Evolutionary conservation across 1,140 invertebrate species (phyloP).

Genomic region (Rhizoglyphus robini): DNA sequence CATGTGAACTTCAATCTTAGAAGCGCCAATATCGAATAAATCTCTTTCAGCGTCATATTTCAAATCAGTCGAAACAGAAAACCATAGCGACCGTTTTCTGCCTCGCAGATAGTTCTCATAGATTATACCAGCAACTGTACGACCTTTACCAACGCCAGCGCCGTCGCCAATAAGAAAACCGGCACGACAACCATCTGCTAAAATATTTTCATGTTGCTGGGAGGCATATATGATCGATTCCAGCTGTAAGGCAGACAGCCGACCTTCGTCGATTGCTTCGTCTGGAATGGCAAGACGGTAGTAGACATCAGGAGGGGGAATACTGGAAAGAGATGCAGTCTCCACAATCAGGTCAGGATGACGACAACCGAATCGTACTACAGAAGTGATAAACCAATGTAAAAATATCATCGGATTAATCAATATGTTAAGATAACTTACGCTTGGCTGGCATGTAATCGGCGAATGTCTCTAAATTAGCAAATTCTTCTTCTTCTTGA

Average conservation of each 20-base stretch:
- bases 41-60: conserved; percentile 96
- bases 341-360: conserved; percentile 99
- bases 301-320: conserved; percentile 84
- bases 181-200: conserved; percentile 76
- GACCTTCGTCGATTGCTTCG: conserved; percentile 63
- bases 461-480: conserved; percentile 91
- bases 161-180: conserved; percentile 97
- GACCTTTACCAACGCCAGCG: conserved; percentile 96
- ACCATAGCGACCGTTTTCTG: conserved; percentile 84
- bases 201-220: conserved; percentile 82
- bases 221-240: conserved; percentile 91
- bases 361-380: conserved; percentile 80
- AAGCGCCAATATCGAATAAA: conserved; percentile 84
- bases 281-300: conserved; percentile 76
- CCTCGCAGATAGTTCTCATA: conserved; percentile 92
- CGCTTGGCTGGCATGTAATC: conserved; percentile 94
- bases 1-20: conserved; percentile 71
- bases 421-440: conserved; percentile 37
- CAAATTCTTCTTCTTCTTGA: conserved; percentile 85
- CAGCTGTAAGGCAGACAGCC: conserved; percentile 84
- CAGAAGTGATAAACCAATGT: background rate
- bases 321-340: conserved; percentile 89
- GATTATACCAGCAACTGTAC: conserved; percentile 95
- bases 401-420: background rate
- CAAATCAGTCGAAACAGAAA: conserved; percentile 91